These are phyloP conservation scores for Molossus molossus DNA, from an alignment of 2,797 vertebrate species.

Conservation along the genomic window DNA sequence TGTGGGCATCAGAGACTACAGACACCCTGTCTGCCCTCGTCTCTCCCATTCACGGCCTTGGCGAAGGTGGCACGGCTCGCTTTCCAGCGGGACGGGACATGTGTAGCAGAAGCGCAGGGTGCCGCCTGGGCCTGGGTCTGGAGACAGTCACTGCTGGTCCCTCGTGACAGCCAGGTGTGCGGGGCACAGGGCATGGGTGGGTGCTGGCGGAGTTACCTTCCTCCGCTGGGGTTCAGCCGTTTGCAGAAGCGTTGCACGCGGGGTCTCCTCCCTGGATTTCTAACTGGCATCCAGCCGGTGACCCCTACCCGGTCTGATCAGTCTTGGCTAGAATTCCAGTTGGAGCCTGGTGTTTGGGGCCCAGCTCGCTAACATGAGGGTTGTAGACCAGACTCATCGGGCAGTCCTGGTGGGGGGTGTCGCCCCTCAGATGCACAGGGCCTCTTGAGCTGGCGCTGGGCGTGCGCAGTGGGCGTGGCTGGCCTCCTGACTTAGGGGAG, in stretches of 20 bases:
- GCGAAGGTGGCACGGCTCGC: not conserved
- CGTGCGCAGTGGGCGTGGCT: not conserved
- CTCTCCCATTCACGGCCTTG: accelerated
- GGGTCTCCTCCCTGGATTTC: not conserved
- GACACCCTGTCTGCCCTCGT: accelerated
- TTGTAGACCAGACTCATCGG: not conserved
- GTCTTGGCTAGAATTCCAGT: not conserved
- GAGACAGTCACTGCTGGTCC: not conserved
- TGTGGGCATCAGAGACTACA: accelerated
- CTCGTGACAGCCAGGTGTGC: accelerated
- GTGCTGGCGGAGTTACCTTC: accelerated
- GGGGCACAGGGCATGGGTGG: accelerated
- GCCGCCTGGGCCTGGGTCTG: not conserved
- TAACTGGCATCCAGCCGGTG: not conserved
- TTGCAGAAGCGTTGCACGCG: not conserved
- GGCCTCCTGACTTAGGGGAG: not conserved
- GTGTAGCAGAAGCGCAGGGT: accelerated
- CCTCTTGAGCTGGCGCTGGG: not conserved
- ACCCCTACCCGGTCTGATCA: not conserved
- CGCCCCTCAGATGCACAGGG: accelerated
- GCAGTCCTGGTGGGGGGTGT: accelerated
- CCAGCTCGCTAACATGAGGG: not conserved
- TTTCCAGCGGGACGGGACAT: accelerated
- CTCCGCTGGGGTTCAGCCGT: not conserved
- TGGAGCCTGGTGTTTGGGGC: not conserved